Evolutionary conservation across 2,888 invertebrate genomes (phyloP), one percentile per base, ranked within the genome.

Genomic region (Macaria notata): DNA sequence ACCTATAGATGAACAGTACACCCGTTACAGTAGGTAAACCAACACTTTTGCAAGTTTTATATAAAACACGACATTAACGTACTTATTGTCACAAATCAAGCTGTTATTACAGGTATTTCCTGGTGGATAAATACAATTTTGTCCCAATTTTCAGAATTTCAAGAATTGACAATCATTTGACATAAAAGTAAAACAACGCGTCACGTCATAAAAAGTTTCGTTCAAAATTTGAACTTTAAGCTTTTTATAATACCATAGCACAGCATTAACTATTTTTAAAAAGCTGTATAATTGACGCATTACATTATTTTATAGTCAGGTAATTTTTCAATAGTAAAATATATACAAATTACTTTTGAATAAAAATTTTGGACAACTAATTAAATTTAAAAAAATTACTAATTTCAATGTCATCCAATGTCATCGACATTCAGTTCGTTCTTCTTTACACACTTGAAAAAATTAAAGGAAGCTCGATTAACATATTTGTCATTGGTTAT

Each of bases 1-100:
- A 89, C 88, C 84, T 88, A 86, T 79, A 81, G 76, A 76, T 81
- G 78, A 79, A 79, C 76, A 79, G 78, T 76, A 81, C 78, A 82
- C 79, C 72, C 74, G 33, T 44, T 71, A 71, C 62, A 41, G 59
- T n/a, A n/a, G n/a, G n/a, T 64, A 70, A 69, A 68, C 75, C 76
- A 75, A 73, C 68, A 71, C 71, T 72, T 61, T 73, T 62, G 63
- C 56, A 43, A 54, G 62, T 66, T 75, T 70, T 67, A 67, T 77
- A 68, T 73, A 65, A 70, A 65, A 72, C 73, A 75, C 69, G 69
- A 53, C n/a, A n/a, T 38, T 31, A 49, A 44, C 29, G 9, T 41
- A 54, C 39, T 7, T 8, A 31, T n/a, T 31, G 7, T 50, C 44
- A 4, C n/a, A 44, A 44, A 31, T 47, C 29, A 68, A 52, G 42